Conservation (phyloP, 2,797 vertebrate genomes). For the Anableps anableps region DNA sequence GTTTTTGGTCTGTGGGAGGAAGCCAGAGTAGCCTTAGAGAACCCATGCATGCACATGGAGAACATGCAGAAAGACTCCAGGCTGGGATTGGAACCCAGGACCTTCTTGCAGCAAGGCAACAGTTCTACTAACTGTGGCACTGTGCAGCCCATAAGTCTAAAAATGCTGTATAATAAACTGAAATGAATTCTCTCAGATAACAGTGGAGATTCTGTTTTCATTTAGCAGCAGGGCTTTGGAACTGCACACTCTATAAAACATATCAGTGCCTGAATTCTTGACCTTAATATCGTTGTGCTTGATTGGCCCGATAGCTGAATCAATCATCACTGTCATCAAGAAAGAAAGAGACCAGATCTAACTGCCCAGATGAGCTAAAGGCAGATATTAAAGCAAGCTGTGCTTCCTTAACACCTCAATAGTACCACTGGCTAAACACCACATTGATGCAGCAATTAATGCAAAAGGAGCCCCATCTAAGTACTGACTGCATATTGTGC, state of each 20-base stretch:
- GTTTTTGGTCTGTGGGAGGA: too few relatives aligned
- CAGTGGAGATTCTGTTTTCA: not conserved
- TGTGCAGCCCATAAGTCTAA: too few relatives aligned
- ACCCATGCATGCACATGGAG: too few relatives aligned
- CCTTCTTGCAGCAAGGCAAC: too few relatives aligned
- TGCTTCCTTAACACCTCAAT: not conserved
- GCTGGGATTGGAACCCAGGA: too few relatives aligned
- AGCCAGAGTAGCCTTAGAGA: too few relatives aligned
- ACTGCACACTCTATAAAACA: not conserved
- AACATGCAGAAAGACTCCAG: too few relatives aligned
- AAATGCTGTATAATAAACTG: too few relatives aligned
- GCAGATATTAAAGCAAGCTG: not conserved
- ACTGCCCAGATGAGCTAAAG: not conserved
- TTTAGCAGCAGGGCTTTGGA: not conserved
- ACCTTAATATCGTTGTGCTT: not conserved
- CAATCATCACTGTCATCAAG: not conserved
- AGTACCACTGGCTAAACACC: not conserved
- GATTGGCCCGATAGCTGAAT: not conserved
- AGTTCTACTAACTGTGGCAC: too few relatives aligned
- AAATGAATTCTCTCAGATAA: too few relatives aligned
- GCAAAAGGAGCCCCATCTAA: not conserved
- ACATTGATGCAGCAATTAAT: not conserved
- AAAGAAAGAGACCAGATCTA: not conserved
- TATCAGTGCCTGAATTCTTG: not conserved
- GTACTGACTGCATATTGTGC: not conserved